Evolutionary conservation across 2,888 invertebrate genomes (phyloP), one percentile per base, ranked within the genome.

Genomic region (Carcina quercana): DNA sequence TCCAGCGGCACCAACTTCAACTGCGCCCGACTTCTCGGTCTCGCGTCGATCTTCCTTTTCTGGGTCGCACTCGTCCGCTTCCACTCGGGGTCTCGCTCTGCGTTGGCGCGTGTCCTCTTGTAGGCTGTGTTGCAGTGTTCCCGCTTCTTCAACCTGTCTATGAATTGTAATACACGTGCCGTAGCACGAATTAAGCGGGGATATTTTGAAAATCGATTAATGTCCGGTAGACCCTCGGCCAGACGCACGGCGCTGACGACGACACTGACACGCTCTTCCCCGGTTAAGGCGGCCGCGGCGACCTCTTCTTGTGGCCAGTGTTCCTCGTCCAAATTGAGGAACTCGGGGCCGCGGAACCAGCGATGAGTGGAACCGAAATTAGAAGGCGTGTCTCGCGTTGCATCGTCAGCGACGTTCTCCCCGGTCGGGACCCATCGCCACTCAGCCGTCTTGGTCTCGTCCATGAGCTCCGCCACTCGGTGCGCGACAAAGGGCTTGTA

Each of bases 361-460:
- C 3, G 13, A 2, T 12, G 25, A 28, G 24, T 30, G 13, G 19
- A 5, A 13, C 33, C 29, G 1, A 41, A 25, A 2, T 30, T 28
- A 5, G 29, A 28, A 3, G 36, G 10, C 5, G 37, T 36, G 10
- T 35, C 30, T 3, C 28, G 17, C 3, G 53, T 50, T 1, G 47
- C 50, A 12, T 40, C 22, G 27, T 51, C 47, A 1, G 52, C 50
- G 2, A 40, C 32, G 30, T 49, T 52, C n/a, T 35, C 13, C 2
- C 31, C 30, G 0, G 44, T 34, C 1, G 50, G 48, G 2, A 56
- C 43, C 38, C 47, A 44, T 11, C 37, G 26, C 53, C 49, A 53
- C 5, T 50, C 41, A 1, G 14, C 12, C 2, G 21, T 10, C n/a
- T 32, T 35, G 1, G 40, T 40, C 3, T 35, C 30, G 11, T 42